A percentile compares a stretch with the other conserved stretches of the same genome.
phyloP scores from a whole-genome alignment of 2,113 vertebrate genomes.

The Anarhynchus alexandrinus region DNA sequence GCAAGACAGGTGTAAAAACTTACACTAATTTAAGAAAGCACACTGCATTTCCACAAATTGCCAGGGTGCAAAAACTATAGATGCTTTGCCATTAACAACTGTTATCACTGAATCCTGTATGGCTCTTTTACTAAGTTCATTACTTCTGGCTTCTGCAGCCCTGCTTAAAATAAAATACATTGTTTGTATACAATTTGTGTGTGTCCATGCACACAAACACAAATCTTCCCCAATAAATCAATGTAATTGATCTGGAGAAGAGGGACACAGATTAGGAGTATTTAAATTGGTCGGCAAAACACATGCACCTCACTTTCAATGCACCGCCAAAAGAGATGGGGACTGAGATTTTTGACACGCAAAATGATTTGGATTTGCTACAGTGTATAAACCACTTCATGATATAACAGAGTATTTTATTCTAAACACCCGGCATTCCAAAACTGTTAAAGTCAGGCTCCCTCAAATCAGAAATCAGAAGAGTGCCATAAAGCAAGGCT shows the following conservation, averaged over 20 bases:
- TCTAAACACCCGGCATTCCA: neutral
- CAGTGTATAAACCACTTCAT: neutral
- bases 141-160: neutral
- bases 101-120: neutral
- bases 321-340: neutral
- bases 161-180: neutral
- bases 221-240: neutral
- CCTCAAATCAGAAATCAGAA: neutral
- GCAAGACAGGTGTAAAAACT: conserved; percentile 19
- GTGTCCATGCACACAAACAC: neutral
- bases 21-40: neutral
- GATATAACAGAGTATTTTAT: neutral
- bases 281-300: neutral
- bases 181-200: neutral
- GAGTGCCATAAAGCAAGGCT: neutral
- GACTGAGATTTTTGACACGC: neutral
- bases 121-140: neutral
- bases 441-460: neutral
- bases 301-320: neutral
- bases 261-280: neutral
- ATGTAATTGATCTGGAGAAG: neutral
- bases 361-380: neutral
- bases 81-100: neutral
- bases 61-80: neutral
- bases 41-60: neutral